Base-by-base conservation (phyloP, 2,888 invertebrate genomes). In the Minunthozetes semirufus region DNA sequence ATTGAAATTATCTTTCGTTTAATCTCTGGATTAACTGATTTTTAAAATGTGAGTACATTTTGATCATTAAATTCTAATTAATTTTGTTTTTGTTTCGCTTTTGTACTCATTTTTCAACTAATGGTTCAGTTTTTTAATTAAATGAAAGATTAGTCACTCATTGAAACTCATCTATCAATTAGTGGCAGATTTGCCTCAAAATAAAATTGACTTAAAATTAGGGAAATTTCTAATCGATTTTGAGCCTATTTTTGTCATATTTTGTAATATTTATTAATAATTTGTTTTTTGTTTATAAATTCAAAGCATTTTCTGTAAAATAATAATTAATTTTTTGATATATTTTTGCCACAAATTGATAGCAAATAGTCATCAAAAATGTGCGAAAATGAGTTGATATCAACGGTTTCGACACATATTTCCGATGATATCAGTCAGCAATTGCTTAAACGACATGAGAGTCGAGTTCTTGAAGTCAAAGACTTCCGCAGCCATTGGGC, bases 401-500 rank as follows among this genome's bases (percentile, higher is more conserved):
- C 42, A 13, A 42, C 68, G 9, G 27, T 42, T 22, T 33, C 42
- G 46, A 68, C 68, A 4, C 68, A 38, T 42, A 68, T 46, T 13
- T 68, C 42, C 38, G 68, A 68, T 46, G 68, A 68, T 5, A 46
- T 38, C 42, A 42, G 42, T 22, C 68, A 68, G 46, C 68, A 76
- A 13, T 78, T 77, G 78, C 75, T 73, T 19, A 77, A 78, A 72
- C 76, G 77, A 56, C 76, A 76, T 66, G 76, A 77, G 19, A 68
- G 74, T 33, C 76, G 76, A 63, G 72, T 76, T 27, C 22, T 78
- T 33, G 61, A 46, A 4, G 53, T 72, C 29, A 59, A 66, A n/a
- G 87, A 89, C 81, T 89, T 90, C 80, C 87, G 88, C 80, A 88
- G 89, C 77, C 88, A 89, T 80, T 91, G 90, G 90, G 84, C 88